Evolutionary conservation across 2,888 invertebrate genomes (phyloP).

Genomic region (Melieria omissa): DNA sequence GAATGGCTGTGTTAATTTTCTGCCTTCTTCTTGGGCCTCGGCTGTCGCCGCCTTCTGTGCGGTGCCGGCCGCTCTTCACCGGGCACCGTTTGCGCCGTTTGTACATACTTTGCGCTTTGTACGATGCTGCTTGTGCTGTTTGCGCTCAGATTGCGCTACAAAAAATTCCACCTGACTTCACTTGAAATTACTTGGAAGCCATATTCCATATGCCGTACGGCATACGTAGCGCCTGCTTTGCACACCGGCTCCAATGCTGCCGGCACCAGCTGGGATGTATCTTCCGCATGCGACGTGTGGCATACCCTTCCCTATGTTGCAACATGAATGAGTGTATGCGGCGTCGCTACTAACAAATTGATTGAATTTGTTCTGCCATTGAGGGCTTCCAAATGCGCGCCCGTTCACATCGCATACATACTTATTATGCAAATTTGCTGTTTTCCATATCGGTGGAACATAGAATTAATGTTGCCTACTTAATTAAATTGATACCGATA

Average conservation of each 20-base stretch:
- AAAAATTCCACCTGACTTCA: slow-evolving; percentile 36
- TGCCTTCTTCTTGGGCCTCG: not conserved
- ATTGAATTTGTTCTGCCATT: slow-evolving; percentile 16
- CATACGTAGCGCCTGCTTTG: slow-evolving; percentile 1
- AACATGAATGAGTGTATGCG: too few species aligned
- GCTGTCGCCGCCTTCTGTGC: too few species aligned
- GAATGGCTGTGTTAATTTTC: not conserved
- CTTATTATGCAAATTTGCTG: slow-evolving; percentile 14
- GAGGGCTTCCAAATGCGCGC: not conserved
- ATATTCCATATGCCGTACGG: not conserved
- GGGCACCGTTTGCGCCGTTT: not conserved
- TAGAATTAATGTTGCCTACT: slow-evolving; percentile 33
- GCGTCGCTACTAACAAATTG: slow-evolving; percentile 1
- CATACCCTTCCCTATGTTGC: too few species aligned
- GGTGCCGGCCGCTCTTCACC: too few species aligned
- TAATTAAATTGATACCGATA: slow-evolving; percentile 38
- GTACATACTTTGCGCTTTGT: not conserved
- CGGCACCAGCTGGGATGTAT: not conserved
- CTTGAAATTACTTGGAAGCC: slow-evolving; percentile 30
- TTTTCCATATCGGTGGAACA: slow-evolving; percentile 27
- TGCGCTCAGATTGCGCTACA: slow-evolving; percentile 6
- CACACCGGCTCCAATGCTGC: slow-evolving; percentile 4
- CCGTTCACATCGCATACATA: not conserved
- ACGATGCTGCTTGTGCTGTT: not conserved
- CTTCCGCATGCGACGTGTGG: slow-evolving; percentile 22